phyloP scores from a whole-genome alignment of 2,888 invertebrate genomes.

The Alentia gelatinosa region DNA sequence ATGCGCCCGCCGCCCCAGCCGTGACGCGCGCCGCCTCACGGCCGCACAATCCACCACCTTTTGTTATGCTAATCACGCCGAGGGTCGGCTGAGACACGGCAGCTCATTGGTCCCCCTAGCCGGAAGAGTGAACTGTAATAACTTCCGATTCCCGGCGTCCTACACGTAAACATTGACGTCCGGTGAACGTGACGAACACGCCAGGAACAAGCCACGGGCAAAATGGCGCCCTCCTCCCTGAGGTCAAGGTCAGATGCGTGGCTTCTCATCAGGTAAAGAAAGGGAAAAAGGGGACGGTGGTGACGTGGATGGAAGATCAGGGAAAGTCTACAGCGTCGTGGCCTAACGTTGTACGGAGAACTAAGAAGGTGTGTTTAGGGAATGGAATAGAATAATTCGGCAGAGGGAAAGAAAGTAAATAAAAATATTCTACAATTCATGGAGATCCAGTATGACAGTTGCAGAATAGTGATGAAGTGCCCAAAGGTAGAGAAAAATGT shows the following conservation, averaged over 20 bases:
- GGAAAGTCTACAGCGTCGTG: too few species aligned
- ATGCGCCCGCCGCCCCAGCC: slow-evolving; percentile 12
- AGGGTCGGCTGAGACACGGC: slow-evolving; percentile 33
- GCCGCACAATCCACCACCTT: not conserved
- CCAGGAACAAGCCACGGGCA: not conserved
- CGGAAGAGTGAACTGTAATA: slow-evolving; percentile 35
- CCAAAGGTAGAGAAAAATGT: too few species aligned
- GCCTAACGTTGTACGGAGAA: too few species aligned
- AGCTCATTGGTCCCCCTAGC: slow-evolving; percentile 34
- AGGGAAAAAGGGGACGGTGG: not conserved
- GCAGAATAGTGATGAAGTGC: too few species aligned
- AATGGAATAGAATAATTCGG: too few species aligned
- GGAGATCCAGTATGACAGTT: too few species aligned
- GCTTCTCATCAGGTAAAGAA: not conserved
- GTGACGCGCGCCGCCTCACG: not conserved
- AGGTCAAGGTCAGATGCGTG: slow-evolving; percentile 1
- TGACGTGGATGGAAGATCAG: not conserved
- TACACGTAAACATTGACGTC: slow-evolving; percentile 45
- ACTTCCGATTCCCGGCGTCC: slow-evolving; percentile 19
- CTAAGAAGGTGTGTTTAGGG: too few species aligned
- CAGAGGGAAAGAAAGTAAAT: too few species aligned
- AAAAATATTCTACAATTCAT: too few species aligned
- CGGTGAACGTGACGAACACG: slow-evolving; percentile 37
- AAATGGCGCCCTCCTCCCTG: not conserved
- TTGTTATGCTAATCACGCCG: slow-evolving; percentile 19